Evolutionary conservation across 2,797 vertebrate genomes (phyloP).

Genomic region (Corythornis leucogaster): DNA sequence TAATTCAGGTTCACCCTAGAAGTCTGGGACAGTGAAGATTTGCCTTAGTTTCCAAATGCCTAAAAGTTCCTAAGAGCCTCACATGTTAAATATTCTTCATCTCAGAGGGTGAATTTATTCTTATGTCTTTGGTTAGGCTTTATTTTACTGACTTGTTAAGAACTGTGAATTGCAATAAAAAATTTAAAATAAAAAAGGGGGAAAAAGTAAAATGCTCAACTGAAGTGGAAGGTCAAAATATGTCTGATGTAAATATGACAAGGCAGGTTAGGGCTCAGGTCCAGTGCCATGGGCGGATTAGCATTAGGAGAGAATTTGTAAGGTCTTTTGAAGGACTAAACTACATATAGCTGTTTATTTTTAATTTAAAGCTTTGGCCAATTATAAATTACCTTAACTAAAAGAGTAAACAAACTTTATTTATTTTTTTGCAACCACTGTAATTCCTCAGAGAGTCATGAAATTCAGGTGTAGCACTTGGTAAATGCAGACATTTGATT

Average conservation of each 20-base stretch:
- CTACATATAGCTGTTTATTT: not conserved
- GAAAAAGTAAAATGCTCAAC: not conserved
- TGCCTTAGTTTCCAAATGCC: not conserved
- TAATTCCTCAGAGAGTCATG: not conserved
- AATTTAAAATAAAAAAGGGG: not conserved
- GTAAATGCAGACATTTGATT: not conserved
- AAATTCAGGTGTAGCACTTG: not conserved
- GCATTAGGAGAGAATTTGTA: not conserved
- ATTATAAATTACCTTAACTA: not conserved
- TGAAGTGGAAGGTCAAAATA: not conserved
- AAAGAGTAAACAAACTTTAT: not conserved
- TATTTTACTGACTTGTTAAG: not conserved
- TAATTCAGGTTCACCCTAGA: fast-evolving
- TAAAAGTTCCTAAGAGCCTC: not conserved
- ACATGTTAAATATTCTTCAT: not conserved
- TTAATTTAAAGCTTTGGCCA: not conserved
- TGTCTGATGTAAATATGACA: not conserved
- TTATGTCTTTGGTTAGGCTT: not conserved
- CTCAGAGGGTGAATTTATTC: not conserved
- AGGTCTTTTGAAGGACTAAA: not conserved
- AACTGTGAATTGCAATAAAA: not conserved
- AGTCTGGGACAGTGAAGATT: not conserved
- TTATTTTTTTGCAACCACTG: not conserved
- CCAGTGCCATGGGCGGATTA: not conserved
- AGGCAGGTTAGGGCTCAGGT: not conserved